Percentiles rank a stretch among this genome's conserved stretches.
These are phyloP conservation scores for Hemiprocne comata DNA, from an alignment of 2,113 vertebrate genomes.

Conservation along the genomic window DNA sequence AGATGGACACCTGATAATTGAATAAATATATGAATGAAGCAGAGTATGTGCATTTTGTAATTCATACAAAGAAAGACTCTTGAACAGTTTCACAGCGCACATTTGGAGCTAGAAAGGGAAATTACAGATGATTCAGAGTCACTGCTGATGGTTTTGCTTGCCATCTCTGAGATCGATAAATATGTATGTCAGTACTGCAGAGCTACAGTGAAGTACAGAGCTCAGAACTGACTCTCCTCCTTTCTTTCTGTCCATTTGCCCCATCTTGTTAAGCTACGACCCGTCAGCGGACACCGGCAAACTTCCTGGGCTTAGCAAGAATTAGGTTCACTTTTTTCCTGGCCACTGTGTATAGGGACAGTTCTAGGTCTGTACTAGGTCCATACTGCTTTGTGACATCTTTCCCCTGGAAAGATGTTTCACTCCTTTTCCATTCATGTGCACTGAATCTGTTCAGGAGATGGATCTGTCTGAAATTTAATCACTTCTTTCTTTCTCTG, in stretches of 20 bases:
- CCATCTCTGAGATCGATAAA: neutral
- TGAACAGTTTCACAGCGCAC: neutral
- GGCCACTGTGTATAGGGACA: neutral
- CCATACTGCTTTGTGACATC: neutral
- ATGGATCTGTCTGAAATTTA: neutral
- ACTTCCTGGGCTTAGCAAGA: neutral
- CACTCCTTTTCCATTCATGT: neutral
- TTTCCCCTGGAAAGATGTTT: neutral
- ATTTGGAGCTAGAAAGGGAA: neutral
- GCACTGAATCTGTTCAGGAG: neutral
- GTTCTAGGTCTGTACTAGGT: neutral
- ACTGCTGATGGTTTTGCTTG: neutral
- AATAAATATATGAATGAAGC: neutral
- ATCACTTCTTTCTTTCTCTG: neutral
- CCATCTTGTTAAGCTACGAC: neutral
- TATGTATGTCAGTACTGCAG: neutral
- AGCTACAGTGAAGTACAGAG: neutral
- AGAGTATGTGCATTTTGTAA: neutral
- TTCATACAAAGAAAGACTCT: neutral
- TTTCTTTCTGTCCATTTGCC: neutral
- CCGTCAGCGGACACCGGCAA: neutral
- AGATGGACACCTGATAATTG: neutral
- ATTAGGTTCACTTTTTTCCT: neutral
- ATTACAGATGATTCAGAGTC: neutral
- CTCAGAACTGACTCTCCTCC: neutral